A percentile compares a stretch with the other conserved stretches of the same genome.
phyloP scores from a whole-genome alignment of 2,113 vertebrate species.

The Columba janthina region DNA sequence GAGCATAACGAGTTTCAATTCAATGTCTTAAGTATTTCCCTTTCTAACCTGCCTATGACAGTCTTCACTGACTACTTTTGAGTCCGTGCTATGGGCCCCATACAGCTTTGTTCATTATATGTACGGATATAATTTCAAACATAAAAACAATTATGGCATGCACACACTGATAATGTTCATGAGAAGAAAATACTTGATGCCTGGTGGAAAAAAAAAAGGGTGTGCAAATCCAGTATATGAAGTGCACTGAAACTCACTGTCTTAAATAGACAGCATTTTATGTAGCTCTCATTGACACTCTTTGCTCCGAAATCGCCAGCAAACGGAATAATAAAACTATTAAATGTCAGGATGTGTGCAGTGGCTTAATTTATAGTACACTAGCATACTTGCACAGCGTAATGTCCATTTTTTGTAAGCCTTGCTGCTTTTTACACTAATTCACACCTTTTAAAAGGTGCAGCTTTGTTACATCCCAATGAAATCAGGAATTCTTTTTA shows the following conservation, averaged over 20 bases:
- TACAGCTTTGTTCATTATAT: not conserved
- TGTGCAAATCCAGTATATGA: not conserved
- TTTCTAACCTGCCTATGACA: not conserved
- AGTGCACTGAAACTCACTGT: not conserved
- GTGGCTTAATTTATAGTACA: not conserved
- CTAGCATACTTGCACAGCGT: not conserved
- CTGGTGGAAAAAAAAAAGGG: not conserved
- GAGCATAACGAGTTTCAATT: not conserved
- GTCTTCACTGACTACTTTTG: not conserved
- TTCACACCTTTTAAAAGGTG: not conserved
- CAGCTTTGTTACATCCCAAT: not conserved
- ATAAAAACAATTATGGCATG: not conserved
- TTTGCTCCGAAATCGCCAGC: not conserved
- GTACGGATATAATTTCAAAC: not conserved
- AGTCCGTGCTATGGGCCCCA: not conserved
- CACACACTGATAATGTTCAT: not conserved
- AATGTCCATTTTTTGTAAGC: not conserved
- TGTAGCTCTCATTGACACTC: not conserved
- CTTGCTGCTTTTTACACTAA: not conserved
- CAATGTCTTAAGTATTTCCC: not conserved
- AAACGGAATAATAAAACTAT: slow-evolving; percentile 19
- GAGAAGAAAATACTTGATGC: not conserved
- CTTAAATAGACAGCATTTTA: not conserved
- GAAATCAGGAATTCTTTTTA: not conserved
- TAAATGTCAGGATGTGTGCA: slow-evolving; percentile 1